Evolutionary conservation across 2,113 vertebrate genomes (phyloP).

Genomic region (Pseudorhombus dupliciocellatus): DNA sequence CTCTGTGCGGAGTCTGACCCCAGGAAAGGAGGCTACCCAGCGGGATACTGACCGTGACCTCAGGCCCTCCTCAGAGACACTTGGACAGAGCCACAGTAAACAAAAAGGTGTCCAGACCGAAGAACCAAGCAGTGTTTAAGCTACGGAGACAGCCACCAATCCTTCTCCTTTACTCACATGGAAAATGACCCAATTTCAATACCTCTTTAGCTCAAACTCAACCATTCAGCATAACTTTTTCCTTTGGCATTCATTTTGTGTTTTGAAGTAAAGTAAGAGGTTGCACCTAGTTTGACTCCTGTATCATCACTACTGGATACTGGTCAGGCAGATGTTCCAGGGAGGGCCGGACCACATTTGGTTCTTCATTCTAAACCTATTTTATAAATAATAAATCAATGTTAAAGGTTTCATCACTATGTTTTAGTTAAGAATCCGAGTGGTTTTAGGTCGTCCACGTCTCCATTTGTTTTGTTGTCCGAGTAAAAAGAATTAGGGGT

Average conservation of each 20-base stretch:
- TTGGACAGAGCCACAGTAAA: slow-evolving; percentile 31
- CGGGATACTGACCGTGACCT: slow-evolving; percentile 78
- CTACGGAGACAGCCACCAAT: slow-evolving; percentile 41
- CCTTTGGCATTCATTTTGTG: slow-evolving; percentile 58
- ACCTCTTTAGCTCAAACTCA: slow-evolving; percentile 43
- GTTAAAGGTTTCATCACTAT: slow-evolving; percentile 23
- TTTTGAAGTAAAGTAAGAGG: slow-evolving; percentile 58
- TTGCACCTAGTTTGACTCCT: slow-evolving; percentile 51
- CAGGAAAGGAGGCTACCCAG: slow-evolving; percentile 82
- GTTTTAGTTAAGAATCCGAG: slow-evolving; percentile 33
- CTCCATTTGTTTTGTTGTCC: slow-evolving; percentile 38
- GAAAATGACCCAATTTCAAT: slow-evolving; percentile 35
- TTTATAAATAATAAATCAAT: slow-evolving; percentile 14
- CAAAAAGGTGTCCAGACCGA: slow-evolving; percentile 25
- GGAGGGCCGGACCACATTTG: slow-evolving; percentile 10
- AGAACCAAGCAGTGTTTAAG: slow-evolving; percentile 39
- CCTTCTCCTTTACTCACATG: slow-evolving; percentile 30
- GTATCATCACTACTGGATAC: slow-evolving; percentile 37
- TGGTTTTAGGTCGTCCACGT: slow-evolving; percentile 44
- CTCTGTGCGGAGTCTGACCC: slow-evolving; percentile 70
- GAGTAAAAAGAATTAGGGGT: slow-evolving; percentile 12
- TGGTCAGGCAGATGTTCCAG: slow-evolving; percentile 19
- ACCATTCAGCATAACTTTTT: slow-evolving; percentile 16
- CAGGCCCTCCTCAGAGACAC: slow-evolving; percentile 42
- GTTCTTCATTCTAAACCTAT: slow-evolving; percentile 22